These are phyloP conservation scores for Cotesia typhae DNA, from an alignment of 1,140 invertebrate genomes.

Conservation along the genomic window DNA sequence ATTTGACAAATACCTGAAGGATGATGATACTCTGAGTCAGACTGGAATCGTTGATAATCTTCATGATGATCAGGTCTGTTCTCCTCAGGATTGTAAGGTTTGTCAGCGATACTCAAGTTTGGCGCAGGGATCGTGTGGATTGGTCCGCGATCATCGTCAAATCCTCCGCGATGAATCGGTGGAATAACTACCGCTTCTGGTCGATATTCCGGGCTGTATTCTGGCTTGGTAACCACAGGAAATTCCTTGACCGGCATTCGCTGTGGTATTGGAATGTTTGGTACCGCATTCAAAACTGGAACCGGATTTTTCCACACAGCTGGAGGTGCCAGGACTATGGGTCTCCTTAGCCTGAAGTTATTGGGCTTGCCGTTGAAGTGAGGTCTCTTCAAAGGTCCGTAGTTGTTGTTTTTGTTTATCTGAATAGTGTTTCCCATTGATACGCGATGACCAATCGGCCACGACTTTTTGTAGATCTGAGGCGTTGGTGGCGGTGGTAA, in stretches of 20 bases:
- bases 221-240: constrained; percentile 51
- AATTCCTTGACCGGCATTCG: constrained; percentile 52
- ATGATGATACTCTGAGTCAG: constrained; percentile 42
- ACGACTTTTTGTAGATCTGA: constrained; percentile 53
- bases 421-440: constrained; percentile 54
- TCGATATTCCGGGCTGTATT: constrained; percentile 53
- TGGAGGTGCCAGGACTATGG: constrained; percentile 48
- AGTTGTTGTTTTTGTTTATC: constrained; percentile 45
- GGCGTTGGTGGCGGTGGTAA: constrained; percentile 42
- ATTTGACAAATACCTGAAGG: constrained; percentile 34
- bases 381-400: constrained; percentile 44
- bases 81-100: constrained; percentile 44
- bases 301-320: constrained; percentile 51
- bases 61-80: constrained; percentile 31
- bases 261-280: constrained; percentile 47
- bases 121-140: constrained; percentile 85
- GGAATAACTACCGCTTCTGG: constrained; percentile 47
- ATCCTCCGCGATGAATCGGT: constrained; percentile 44
- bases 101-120: constrained; percentile 70
- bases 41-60: constrained; percentile 36
- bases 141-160: constrained; percentile 72
- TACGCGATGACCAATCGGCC: constrained; percentile 52
- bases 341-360: constrained; percentile 55
- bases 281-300: constrained; percentile 44
- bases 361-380: constrained; percentile 43